phyloP scores from a whole-genome alignment of 92 coral and sea anemone species.

The Blastomussa wellsi region DNA sequence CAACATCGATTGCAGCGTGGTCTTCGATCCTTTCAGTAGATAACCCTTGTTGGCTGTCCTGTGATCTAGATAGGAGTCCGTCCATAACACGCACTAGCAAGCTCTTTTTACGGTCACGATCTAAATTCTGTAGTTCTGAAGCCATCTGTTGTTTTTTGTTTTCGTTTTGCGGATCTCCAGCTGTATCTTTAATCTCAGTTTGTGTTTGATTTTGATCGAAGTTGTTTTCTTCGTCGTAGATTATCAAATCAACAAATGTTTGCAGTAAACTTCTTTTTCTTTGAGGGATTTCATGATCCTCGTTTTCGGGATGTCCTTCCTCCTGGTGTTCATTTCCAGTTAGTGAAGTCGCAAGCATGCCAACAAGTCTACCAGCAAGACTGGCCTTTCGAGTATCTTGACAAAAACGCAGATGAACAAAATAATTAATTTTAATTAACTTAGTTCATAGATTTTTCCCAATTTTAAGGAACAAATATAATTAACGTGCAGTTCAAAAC shows the following conservation, averaged over 20 bases:
- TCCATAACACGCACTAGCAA: neutral
- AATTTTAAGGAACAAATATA: no score
- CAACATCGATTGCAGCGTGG: neutral
- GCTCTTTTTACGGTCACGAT: constrained; percentile 20
- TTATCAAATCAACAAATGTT: neutral
- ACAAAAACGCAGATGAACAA: neutral
- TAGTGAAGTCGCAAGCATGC: constrained; percentile 2
- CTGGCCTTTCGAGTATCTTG: neutral
- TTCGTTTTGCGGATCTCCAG: neutral
- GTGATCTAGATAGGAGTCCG: neutral
- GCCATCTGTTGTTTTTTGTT: neutral
- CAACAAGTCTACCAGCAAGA: neutral
- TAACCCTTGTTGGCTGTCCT: neutral
- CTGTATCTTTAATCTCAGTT: neutral
- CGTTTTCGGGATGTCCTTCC: neutral
- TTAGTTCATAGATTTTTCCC: neutral
- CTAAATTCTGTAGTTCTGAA: neutral
- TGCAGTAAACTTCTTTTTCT: neutral
- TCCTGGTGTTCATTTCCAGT: neutral
- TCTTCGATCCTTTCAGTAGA: neutral
- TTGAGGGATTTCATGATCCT: neutral
- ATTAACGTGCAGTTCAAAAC: no score
- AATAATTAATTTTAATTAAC: neutral
- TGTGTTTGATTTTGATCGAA: neutral
- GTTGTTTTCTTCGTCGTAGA: neutral